Evolutionary conservation across 2,888 invertebrate species (phyloP), one percentile per base, ranked within the genome.

Genomic region (Junonia oenone): DNA sequence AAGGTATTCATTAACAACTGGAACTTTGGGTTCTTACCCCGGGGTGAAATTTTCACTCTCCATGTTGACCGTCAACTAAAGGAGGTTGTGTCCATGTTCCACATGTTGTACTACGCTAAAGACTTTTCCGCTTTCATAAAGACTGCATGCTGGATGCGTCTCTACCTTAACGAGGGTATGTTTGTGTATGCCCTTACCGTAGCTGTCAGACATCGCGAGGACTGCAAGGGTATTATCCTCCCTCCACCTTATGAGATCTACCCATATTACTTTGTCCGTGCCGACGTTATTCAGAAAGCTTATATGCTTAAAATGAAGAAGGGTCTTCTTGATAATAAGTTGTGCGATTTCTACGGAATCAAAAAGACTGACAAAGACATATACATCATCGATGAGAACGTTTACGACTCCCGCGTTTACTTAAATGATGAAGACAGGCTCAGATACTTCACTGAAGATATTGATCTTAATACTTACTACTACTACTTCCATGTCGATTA

Each of bases 211-310:
- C 91, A 92, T 66, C 86, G 91, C 48, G 78, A 83, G 8, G 91
- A 91, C 71, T 87, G 85, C 76, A 84, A 72, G 60, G 88, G 88
- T 27, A 78, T 92, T 51, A 78, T 90, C 26, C 73, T 92, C 27
- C 92, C 92, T 40, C 91, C 92, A 58, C 86, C 90, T 1, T 92
- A 92, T 66, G 92, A 92, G 75, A 87, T 92, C 64, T 88, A 92
- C 62, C 95, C 95, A 0, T 92, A 93, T 83, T 91, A 91, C 74
- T 95, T 92, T 79, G 93, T 94, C 62, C 93, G 93, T 68, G 86
- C 91, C 17, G 93, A 94, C 68, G 92, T 94, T n/a, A 90, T 95
- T 65, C 88, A 92, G 59, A 91, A 88, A 52, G 86, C 91, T 4
- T 91, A 91, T 67, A 58, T 90, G 62, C 74, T 91, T 55, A 92